Conservation (phyloP, 2,113 vertebrate species). For the Motacilla alba region DNA sequence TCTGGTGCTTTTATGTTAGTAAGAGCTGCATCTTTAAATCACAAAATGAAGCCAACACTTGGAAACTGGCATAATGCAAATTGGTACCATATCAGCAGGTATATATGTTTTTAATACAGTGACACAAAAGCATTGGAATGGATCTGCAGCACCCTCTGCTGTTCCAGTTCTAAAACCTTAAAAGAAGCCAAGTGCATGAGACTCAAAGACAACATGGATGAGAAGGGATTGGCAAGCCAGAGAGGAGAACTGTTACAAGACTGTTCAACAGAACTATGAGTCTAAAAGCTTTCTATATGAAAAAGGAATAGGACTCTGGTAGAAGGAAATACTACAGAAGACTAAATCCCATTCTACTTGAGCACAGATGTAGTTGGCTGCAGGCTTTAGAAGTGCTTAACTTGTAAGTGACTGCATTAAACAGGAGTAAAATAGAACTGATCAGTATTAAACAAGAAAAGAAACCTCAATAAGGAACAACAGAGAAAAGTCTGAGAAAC, state of each 20-base stretch:
- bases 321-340: background rate
- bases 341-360: background rate
- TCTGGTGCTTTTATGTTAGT: background rate
- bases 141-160: slow-evolving; percentile 23
- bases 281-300: background rate
- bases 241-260: background rate
- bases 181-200: background rate
- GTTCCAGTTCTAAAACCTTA: background rate
- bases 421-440: background rate
- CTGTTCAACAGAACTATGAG: background rate
- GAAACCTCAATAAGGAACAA: background rate
- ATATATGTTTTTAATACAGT: accelerated
- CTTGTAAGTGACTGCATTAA: background rate
- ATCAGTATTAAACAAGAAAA: background rate
- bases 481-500: background rate
- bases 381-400: background rate
- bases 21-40: background rate
- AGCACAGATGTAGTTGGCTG: background rate
- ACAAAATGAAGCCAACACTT: background rate
- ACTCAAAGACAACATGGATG: background rate
- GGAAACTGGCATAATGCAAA: background rate
- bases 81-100: background rate
- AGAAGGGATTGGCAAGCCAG: background rate
- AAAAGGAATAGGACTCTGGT: background rate
- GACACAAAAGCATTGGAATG: background rate